Base-by-base conservation (phyloP, 2,888 invertebrate species). In the Sinotaia quadrata region DNA sequence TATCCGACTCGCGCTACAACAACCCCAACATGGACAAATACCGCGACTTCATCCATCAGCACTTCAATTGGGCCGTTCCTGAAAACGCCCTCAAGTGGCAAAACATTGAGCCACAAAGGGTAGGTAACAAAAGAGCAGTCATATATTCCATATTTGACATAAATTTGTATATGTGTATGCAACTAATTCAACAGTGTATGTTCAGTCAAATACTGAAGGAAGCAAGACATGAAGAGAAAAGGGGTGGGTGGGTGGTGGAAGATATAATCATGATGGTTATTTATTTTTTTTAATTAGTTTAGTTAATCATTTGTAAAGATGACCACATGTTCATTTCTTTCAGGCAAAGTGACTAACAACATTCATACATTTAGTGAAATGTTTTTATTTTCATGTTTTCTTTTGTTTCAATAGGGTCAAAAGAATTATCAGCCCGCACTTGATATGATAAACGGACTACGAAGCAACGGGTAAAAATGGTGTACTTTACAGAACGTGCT, bases 51-150 rank as follows among this genome's bases (percentile, higher is more conserved):
- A 60, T 65, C 54, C 34, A 57, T 54, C 44, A 68, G 51, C 66
- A 72, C 52, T 75, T 75, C 58, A 72, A 75, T 58, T 75, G 75
- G 75, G 74, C 71, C 10, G 75, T 74, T 12, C 47, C 69, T 15
- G 72, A 74, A 33, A 72, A 70, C 37, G 70, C 41, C 27, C 47
- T 75, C 61, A 75, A 75, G 58, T 75, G 75, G 75, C 27, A 24
- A 1, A 27, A 24, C 18, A 57, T 67, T 36, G 75, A 75, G 56
- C 57, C 37, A 24, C 4, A 24, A 7, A 62, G 47, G 47, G 71
- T 65, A 51, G 24, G 54, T 18, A 3, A 18, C 21, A 21, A 1
- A 2, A n/a, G n/a, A n/a, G n/a, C n/a, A n/a, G n/a, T 18, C n/a
- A 15, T 33, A 44, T 21, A 18, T 24, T 24, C 1, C 21, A n/a